Base-by-base conservation (phyloP, 2,888 invertebrate genomes). In the Pristionchus arcanus region DNA sequence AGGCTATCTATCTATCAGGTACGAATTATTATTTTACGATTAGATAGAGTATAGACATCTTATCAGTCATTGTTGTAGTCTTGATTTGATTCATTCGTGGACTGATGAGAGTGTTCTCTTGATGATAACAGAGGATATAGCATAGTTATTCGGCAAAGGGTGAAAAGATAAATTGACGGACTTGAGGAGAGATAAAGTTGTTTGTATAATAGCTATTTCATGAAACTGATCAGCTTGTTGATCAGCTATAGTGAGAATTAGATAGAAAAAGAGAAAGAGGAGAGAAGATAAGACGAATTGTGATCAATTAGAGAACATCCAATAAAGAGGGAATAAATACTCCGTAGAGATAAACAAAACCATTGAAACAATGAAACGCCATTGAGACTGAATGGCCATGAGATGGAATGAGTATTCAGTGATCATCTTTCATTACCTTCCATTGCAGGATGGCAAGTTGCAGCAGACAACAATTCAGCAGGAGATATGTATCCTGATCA, bases 401-500 rank as follows among this genome's bases (percentile, higher is more conserved):
- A 42, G 34, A 74, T n/a, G 4, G 34, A 34, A 37, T 71, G 34
- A 4, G 3, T 34, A n/a, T n/a, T 49, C 85, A 49, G 42, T 16
- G 21, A 37, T 25, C n/a, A n/a, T 25, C 25, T 59, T 83, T 83
- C 66, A 66, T 66, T 25, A 5, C 28, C 66, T 28, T 66, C 66
- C n/a, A 31, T 86, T 92, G 87, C 89, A 92, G 95, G 95, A 74
- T 95, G 95, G 95, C 95, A 95, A 93, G 95, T 95, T 28, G 95
- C 95, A 55, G 95, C 95, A 5, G 95, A 95, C 90, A 95, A 94
- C 31, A 95, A 95, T 91, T 91, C 93, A n/a, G 94, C 94, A n/a
- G 95, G 95, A 59, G 94, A 95, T 87, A 94, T 94, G 94, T 95
- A 95, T 90, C 95, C 95, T 19, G 95, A 95, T 91, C 95, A 95